These are phyloP conservation scores for Brenthis hecate DNA, from an alignment of 2,888 invertebrate genomes.

Conservation along the genomic window DNA sequence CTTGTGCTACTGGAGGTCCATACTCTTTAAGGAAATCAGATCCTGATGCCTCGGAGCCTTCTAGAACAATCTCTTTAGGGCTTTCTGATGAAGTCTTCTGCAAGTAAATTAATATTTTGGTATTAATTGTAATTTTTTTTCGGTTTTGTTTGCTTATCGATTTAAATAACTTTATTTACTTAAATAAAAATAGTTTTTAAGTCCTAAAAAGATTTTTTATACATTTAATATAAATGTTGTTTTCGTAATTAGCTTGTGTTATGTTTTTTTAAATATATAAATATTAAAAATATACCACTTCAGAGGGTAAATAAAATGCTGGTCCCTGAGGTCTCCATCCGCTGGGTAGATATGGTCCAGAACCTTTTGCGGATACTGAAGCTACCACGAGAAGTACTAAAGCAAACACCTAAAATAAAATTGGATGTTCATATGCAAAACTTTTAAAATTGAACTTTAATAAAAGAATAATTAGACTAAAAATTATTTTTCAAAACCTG, in stretches of 20 bases:
- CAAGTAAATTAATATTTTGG: not conserved
- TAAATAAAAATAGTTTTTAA: too few relatives aligned
- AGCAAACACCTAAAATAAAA: conserved; percentile 53
- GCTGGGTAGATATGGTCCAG: conserved; percentile 73
- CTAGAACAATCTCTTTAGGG: conserved; percentile 66
- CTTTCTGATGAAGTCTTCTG: conserved; percentile 69
- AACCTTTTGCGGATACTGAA: conserved; percentile 59
- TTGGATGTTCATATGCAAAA: not conserved
- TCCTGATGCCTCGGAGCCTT: conserved; percentile 71
- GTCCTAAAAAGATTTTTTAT: too few relatives aligned
- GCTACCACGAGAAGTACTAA: conserved; percentile 54
- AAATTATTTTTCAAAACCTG: too few relatives aligned
- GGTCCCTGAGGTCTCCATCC: conserved; percentile 74
- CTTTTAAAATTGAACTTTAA: not conserved
- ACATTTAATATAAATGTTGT: too few relatives aligned
- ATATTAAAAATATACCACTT: conserved; percentile 51
- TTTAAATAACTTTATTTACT: too few relatives aligned
- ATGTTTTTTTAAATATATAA: not conserved
- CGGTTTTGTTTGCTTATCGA: too few relatives aligned
- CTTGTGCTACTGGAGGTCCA: conserved; percentile 68
- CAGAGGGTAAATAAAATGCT: conserved; percentile 66
- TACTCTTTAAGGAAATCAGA: conserved; percentile 77
- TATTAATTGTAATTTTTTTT: too few relatives aligned
- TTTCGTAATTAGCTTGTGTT: not conserved
- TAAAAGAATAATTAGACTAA: not conserved